These are phyloP conservation scores for Anastatus disparis DNA, from an alignment of 1,140 invertebrate species.

Conservation along the genomic window DNA sequence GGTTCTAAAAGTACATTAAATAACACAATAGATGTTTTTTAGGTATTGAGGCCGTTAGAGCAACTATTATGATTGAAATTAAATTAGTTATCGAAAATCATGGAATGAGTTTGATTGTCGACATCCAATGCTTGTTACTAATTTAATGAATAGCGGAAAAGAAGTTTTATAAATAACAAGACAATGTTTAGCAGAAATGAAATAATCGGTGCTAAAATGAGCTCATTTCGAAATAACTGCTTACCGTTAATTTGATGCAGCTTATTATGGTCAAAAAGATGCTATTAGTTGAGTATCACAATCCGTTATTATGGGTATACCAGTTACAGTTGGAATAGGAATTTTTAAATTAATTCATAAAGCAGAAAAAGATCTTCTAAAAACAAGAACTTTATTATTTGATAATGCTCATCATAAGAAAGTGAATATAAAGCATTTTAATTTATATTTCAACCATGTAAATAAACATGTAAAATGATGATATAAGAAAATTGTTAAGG, in stretches of 20 bases:
- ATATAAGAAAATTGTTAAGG: too few species aligned
- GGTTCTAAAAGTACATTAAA: conserved; percentile 87
- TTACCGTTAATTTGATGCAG: conserved; percentile 98
- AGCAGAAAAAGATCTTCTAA: conserved; percentile 57
- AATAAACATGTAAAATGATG: too few species aligned
- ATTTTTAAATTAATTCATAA: conserved; percentile 91
- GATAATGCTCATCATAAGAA: too few species aligned
- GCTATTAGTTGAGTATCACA: conserved; percentile 95
- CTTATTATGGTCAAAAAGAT: conserved; percentile 97
- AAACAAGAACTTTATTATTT: conserved; percentile 48
- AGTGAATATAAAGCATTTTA: too few species aligned
- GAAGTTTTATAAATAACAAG: conserved; percentile 98
- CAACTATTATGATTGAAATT: conserved; percentile 97
- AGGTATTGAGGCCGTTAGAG: conserved; percentile 95
- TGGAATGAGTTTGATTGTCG: conserved; percentile 96
- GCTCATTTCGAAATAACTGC: conserved; percentile 99
- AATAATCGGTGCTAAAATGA: conserved; percentile 97
- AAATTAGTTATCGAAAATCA: conserved; percentile 97
- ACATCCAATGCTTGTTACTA: conserved; percentile 97
- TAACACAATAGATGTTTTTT: conserved; percentile 94
- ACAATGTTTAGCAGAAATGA: conserved; percentile 97
- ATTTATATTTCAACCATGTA: too few species aligned
- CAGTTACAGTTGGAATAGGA: conserved; percentile 93
- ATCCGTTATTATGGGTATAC: conserved; percentile 97
- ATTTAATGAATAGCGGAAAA: conserved; percentile 96